Evolutionary conservation across 2,797 vertebrate genomes (phyloP), one percentile per base, ranked within the genome.

Genomic region (Oryzias sinensis): DNA sequence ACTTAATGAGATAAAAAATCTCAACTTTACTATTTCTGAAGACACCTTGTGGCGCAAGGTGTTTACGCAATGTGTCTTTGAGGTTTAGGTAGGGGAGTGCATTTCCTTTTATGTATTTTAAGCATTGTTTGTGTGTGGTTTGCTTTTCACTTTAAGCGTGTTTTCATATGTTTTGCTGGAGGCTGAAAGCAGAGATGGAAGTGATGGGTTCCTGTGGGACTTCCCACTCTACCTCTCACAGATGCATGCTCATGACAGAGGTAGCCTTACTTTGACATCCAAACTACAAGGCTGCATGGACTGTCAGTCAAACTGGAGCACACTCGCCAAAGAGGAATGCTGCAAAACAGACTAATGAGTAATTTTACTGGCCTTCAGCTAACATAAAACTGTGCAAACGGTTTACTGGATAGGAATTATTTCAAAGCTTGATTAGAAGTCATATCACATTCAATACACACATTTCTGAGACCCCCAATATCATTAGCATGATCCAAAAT

Each of bases 221-320:
- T 53, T 69, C 68, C 68, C 43, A 48, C 65, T 59, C 48, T 59
- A 11, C 37, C 37, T 56, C 49, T 70, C 41, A 49, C 0, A 17
- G 55, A 76, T 62, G 58, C 56, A 71, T 58, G 68, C 37, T 66
- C 62, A 62, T 48, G 56, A 45, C 56, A 44, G 44, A 63, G 18
- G 48, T 37, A 63, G 42, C 72, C 60, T 71, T n/a, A 53, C 59
- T 71, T 63, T 78, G 74, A 78, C 70, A 75, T 73, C 56, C 56
- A 58, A 53, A 53, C 48, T 40, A 62, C 69, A 75, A 70, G 68
- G 70, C 74, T 59, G 43, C 42, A 58, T 43, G 9, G 44, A n/a
- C 62, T 66, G 76, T 69, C 70, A 77, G 59, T 79, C 70, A 72
- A 51, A 64, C 51, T n/a, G 14, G 8, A 52, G 48, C 44, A 29